Conservation (phyloP, 2,888 invertebrate species). For the Protonemura montana region DNA sequence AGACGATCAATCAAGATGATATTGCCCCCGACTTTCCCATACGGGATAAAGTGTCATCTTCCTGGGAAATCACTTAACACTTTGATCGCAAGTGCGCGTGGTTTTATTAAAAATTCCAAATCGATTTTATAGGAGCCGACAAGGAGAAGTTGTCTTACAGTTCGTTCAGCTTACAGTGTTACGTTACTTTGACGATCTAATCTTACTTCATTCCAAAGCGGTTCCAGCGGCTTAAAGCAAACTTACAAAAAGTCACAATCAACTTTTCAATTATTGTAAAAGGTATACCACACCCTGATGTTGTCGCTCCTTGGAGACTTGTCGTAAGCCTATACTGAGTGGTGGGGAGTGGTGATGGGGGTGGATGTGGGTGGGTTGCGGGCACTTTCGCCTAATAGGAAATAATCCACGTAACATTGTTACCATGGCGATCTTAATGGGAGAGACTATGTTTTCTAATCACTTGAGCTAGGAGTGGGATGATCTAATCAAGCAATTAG, state of each 20-base stretch:
- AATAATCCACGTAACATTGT: neutral
- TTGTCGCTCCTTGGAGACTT: neutral
- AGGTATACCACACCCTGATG: neutral
- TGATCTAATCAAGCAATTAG: neutral
- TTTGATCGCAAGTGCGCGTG: neutral
- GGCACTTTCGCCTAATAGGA: neutral
- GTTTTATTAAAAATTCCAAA: neutral
- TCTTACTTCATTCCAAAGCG: neutral
- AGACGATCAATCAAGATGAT: neutral
- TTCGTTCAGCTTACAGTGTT: neutral
- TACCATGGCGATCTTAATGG: neutral
- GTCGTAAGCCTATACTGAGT: neutral
- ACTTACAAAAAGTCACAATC: neutral
- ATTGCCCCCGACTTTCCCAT: neutral
- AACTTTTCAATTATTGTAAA: slow-evolving; percentile 12
- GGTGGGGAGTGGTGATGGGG: neutral
- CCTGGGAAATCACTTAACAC: neutral
- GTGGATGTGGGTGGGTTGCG: neutral
- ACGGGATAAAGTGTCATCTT: neutral
- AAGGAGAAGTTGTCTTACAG: neutral
- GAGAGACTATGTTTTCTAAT: neutral
- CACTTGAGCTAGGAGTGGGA: neutral
- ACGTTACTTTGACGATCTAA: neutral
- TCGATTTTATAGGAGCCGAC: neutral
- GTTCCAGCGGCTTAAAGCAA: neutral